phyloP scores from a whole-genome alignment of 2,797 vertebrate species.

The Gorsachius magnificus region DNA sequence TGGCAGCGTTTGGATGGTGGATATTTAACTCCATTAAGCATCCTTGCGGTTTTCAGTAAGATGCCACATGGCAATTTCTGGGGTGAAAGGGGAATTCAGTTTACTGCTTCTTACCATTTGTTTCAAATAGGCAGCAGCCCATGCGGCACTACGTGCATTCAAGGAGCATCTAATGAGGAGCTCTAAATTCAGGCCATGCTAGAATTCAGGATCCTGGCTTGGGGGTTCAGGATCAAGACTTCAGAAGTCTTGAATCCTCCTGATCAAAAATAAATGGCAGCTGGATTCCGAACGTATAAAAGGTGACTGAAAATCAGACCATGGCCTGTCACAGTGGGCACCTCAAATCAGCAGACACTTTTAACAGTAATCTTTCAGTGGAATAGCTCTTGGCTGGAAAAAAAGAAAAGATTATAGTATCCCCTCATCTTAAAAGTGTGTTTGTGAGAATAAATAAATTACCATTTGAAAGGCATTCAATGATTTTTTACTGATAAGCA shows the following conservation, averaged over 20 bases:
- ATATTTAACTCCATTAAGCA: not conserved
- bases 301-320: not conserved
- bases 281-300: not conserved
- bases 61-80: not conserved
- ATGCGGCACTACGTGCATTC: fast-evolving
- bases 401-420: not conserved
- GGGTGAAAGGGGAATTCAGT: not conserved
- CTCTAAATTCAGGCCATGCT: not conserved
- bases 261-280: not conserved
- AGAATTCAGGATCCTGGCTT: not conserved
- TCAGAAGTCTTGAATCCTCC: not conserved
- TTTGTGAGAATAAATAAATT: not conserved
- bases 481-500: not conserved
- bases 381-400: not conserved
- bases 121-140: not conserved
- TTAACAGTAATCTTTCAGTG: not conserved
- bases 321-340: not conserved
- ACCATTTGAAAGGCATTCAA: not conserved
- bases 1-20: not conserved
- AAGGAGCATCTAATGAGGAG: not conserved
- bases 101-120: not conserved
- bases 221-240: not conserved
- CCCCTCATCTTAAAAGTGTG: not conserved
- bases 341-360: not conserved
- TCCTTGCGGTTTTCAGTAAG: not conserved